Percentiles rank a stretch among this genome's conserved stretches.
Evolutionary conservation across 2,888 invertebrate genomes (phyloP).

Genomic region (Diaphora mendica): DNA sequence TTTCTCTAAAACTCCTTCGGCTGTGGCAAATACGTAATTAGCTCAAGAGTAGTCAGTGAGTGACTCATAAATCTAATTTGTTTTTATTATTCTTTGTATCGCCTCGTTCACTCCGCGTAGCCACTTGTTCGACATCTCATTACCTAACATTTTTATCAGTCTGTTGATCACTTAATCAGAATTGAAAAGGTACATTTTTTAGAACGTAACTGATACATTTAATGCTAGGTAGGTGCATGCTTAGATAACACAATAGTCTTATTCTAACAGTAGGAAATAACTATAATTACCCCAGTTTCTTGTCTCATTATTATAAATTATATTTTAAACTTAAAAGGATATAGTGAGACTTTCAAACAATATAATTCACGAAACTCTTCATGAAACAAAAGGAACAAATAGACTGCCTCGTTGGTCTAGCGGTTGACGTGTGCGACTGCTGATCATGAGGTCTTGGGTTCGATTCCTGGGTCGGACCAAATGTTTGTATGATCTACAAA

Average conservation of each 20-base stretch:
- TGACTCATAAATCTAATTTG: conserved; percentile 39
- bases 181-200: conserved; percentile 27
- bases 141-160: not conserved
- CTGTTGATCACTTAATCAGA: not conserved
- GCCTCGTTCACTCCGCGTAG: conserved; percentile 14
- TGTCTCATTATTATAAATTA: not conserved
- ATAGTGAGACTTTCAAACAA: not conserved
- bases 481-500: no score
- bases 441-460: no score
- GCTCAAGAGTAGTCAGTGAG: conserved; percentile 39
- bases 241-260: not conserved
- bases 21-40: no score
- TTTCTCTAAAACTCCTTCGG: no score
- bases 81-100: conserved; percentile 32
- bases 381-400: not conserved
- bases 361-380: not conserved
- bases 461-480: no score
- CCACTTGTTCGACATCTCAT: conserved; percentile 2
- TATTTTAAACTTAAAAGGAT: not conserved
- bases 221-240: not conserved
- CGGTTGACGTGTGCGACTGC: no score
- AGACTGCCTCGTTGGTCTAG: no score
- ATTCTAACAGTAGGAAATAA: conserved; percentile 10
- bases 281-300: conserved; percentile 1
- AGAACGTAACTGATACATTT: conserved; percentile 12